Evolutionary conservation across 2,113 vertebrate species (phyloP), one percentile per base, ranked within the genome.

Genomic region (Tretioscincus oriximinensis): DNA sequence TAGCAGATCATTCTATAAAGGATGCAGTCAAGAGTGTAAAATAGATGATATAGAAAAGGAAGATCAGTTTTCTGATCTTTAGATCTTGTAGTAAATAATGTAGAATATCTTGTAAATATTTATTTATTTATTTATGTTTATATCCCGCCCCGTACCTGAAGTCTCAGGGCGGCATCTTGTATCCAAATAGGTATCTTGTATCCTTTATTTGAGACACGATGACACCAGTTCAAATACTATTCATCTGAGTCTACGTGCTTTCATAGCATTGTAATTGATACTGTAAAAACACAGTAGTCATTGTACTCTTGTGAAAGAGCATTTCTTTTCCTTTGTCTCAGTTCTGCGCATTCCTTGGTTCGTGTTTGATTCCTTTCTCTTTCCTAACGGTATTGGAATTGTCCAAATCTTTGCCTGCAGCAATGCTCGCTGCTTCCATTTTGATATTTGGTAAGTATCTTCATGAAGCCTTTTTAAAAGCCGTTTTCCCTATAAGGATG

Each of bases 311-410:
- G 8, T 18, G 20, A 65, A 66, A 16, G 1, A 66, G 84, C 14
- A 7, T 6, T 28, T 88, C 12, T 51, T 24, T 4, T 76, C n/a
- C 87, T 70, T 88, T 82, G 31, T 45, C 87, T 7, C 84, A 99
- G 98, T 96, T 99, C 80, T 99, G 98, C 90, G 97, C 97, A 0
- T 93, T 93, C 29, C 93, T 99, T 7, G 98, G 98, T 28, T 97
- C 98, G 72, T 97, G 95, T 81, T 93, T 99, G 79, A 92, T 97
- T 51, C 93, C 97, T 11, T 97, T 99, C 51, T 96, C 96, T 89
- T 99, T 96, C 93, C 96, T 98, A 90, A 97, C 91, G 4, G 97
- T 99, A 2, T 58, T 95, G 90, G 97, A 99, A 81, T 87, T 98
- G 81, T 97, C 98, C 65, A 92, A 84, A 80, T 99, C 97, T 54